Conservation (phyloP, 2,797 vertebrate genomes). For the Pseudopleuronectes americanus region DNA sequence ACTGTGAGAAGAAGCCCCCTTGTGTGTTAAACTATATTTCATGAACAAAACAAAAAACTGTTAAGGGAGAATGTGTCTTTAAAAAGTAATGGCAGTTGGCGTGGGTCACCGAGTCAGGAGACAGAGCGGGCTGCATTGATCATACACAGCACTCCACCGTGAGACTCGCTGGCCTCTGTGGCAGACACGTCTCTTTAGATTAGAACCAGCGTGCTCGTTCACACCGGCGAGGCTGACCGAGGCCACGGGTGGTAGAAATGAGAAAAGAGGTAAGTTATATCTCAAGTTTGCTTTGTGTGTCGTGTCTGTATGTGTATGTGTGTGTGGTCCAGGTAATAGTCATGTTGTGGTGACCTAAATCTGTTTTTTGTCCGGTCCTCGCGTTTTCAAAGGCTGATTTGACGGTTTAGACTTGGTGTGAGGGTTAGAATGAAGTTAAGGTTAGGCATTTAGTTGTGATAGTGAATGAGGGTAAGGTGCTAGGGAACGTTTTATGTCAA, state of each 20-base stretch:
- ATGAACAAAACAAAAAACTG: slow-evolving; percentile 7
- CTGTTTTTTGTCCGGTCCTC: too few relatives aligned
- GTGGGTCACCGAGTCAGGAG: neutral
- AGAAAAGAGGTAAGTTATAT: slow-evolving; percentile 17
- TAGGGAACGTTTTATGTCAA: too few relatives aligned
- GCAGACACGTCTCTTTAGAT: slow-evolving; percentile 24
- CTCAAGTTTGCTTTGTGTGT: neutral
- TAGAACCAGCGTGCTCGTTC: slow-evolving; percentile 22
- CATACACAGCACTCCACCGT: slow-evolving; percentile 8
- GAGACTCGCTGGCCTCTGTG: slow-evolving; percentile 27
- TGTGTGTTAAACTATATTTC: slow-evolving; percentile 2
- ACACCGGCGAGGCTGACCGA: neutral
- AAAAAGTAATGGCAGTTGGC: slow-evolving; percentile 20
- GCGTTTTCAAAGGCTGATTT: too few relatives aligned
- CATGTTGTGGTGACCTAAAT: too few relatives aligned
- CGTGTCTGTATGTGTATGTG: too few relatives aligned
- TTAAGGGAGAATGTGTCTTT: neutral
- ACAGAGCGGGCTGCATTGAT: slow-evolving; percentile 23
- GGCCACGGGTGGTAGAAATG: neutral
- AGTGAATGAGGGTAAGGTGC: too few relatives aligned
- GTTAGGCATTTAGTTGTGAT: too few relatives aligned
- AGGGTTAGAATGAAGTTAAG: too few relatives aligned
- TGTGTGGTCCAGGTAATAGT: too few relatives aligned
- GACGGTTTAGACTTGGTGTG: too few relatives aligned
- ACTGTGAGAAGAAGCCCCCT: too few relatives aligned